Evolutionary conservation across 2,113 vertebrate genomes (phyloP), one percentile per base, ranked within the genome.

Genomic region (Diadophis punctatus): DNA sequence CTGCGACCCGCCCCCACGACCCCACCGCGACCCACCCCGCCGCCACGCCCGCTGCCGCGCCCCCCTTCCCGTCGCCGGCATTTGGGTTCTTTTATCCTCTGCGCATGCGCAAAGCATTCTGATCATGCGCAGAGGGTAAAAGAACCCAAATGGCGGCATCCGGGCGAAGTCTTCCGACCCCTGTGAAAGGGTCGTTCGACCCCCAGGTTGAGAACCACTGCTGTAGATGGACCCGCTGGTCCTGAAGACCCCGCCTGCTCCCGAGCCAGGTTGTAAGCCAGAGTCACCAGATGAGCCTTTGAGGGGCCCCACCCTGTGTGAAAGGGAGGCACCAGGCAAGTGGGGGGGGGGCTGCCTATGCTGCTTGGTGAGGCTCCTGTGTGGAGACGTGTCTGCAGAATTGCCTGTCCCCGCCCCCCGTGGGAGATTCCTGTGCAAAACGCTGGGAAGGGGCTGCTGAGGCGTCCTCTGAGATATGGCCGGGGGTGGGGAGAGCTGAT

Each of bases 341-440:
- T 14, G 4, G 60, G 30, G 30, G 30, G 56, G 11, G 60, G 18
- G n/a, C 16, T 3, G 68, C n/a, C 68, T 39, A 4, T 39, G 34
- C 16, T 39, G 68, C 18, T 39, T 39, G 68, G 34, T 80, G 18
- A 80, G 74, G 34, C 2, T 10, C 74, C 74, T 39, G 8, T 43
- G 8, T 22, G 74, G 34, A 43, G 34, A 43, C 0, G 3, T 18
- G 3, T 7, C 74, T 80, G 34, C 46, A 49, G 43, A 87, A 87
- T 27, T 86, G 43, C 46, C 48, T 11, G 1, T 0, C 25, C 8
- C 10, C 0, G 46, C 1, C 43, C 43, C 20, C 22, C 0, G 0
- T 49, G 85, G 20, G 11, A 86, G 43, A 12, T 25, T 25, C 46
- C 39, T 27, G 4, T 25, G 25, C 7, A 25, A 25, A 49, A 11